Evolutionary conservation across 2,113 vertebrate species (phyloP).

Genomic region (Carettochelys insculpta): DNA sequence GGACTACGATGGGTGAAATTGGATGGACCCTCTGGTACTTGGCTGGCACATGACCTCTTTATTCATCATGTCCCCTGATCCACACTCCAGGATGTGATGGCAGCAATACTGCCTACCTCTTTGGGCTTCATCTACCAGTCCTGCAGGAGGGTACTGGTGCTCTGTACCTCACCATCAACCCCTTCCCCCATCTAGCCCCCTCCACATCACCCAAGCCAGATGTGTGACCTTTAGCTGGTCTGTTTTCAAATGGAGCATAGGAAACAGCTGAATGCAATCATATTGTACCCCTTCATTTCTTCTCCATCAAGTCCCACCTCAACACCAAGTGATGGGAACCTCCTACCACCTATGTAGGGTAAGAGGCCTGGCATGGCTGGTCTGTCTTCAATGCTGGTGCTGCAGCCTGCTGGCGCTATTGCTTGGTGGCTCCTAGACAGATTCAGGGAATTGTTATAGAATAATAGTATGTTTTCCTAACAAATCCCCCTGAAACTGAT

Average conservation of each 20-base stretch:
- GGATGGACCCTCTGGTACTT: no score
- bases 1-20: no score
- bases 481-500: fast-evolving
- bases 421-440: neutral
- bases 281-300: neutral
- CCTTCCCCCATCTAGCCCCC: neutral
- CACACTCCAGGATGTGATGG: neutral
- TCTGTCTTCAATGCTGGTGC: neutral
- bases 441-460: neutral
- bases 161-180: neutral
- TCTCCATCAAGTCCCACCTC: neutral
- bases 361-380: neutral
- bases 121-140: neutral
- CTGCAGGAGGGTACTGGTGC: neutral
- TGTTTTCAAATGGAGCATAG: neutral
- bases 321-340: neutral
- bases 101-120: neutral
- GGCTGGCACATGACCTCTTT: no score
- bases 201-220: neutral
- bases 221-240: neutral
- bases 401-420: neutral
- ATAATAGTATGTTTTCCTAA: fast-evolving
- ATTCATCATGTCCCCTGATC: neutral
- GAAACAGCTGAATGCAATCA: neutral
- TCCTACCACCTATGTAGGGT: neutral